Percentiles rank a stretch among this genome's conserved stretches.
phyloP scores from a whole-genome alignment of 2,113 vertebrate genomes.

The Larimichthys crocea region DNA sequence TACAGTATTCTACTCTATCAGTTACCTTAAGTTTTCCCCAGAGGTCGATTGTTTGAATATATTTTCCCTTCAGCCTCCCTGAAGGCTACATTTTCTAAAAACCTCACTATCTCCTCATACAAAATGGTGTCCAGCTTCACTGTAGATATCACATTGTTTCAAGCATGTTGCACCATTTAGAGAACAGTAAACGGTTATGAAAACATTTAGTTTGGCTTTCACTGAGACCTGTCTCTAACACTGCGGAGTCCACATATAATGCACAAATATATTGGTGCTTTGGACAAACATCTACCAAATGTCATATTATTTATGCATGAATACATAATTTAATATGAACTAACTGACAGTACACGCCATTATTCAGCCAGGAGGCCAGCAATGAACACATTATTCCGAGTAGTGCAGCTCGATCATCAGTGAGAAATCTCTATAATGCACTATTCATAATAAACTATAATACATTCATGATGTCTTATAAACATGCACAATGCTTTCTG shows the following conservation, averaged over 20 bases:
- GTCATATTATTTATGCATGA: background rate
- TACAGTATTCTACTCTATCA: conserved; percentile 1
- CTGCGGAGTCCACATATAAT: background rate
- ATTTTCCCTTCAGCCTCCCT: conserved; percentile 10
- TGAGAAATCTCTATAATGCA: background rate
- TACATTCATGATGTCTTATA: no score
- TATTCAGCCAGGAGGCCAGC: background rate
- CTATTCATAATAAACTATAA: no score
- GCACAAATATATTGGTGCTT: background rate
- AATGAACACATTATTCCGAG: background rate
- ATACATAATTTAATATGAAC: background rate
- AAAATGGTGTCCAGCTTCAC: background rate
- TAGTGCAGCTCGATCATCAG: background rate
- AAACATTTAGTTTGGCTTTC: background rate
- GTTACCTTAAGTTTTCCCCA: background rate
- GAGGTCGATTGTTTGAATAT: background rate
- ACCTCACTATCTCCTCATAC: background rate
- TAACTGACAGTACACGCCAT: background rate
- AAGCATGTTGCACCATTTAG: background rate
- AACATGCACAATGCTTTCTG: no score
- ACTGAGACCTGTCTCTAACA: background rate
- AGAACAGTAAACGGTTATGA: background rate
- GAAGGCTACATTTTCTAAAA: conserved; percentile 21
- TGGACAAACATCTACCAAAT: background rate
- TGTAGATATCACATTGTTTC: background rate